Evolutionary conservation across 2,888 invertebrate genomes (phyloP).

Genomic region (Chrysolina haemoptera): DNA sequence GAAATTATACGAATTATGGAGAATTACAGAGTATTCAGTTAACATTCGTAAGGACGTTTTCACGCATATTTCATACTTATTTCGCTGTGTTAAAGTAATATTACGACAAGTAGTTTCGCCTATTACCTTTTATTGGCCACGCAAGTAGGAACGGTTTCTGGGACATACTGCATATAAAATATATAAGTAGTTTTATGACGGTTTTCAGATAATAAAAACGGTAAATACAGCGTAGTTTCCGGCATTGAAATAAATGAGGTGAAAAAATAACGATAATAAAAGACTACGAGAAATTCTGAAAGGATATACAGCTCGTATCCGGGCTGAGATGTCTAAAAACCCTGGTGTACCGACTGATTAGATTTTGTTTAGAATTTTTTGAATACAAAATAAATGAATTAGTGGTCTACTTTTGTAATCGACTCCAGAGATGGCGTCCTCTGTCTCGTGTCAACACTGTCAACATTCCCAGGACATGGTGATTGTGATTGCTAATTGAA

Average conservation of each 20-base stretch:
- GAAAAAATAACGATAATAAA: too few species aligned
- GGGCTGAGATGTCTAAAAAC: too few species aligned
- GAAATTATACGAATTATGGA: constrained; percentile 45
- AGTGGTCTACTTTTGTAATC: too few species aligned
- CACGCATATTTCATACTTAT: constrained; percentile 31
- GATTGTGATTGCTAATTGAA: too few species aligned
- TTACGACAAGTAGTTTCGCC: constrained; percentile 26
- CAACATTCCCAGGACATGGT: too few species aligned
- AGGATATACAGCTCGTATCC: too few species aligned
- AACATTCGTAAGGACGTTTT: constrained; percentile 35
- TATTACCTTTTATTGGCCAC: constrained; percentile 18
- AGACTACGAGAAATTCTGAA: too few species aligned
- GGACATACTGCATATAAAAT: constrained; percentile 14
- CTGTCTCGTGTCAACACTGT: too few species aligned
- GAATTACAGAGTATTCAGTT: constrained; percentile 30
- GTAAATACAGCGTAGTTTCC: constrained; percentile 4
- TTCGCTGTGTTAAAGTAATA: constrained; percentile 24
- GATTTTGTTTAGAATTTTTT: too few species aligned
- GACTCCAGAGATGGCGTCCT: too few species aligned
- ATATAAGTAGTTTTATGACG: neutral
- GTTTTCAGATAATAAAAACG: neutral
- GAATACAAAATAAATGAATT: too few species aligned
- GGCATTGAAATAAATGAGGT: neutral
- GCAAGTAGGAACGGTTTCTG: constrained; percentile 26
- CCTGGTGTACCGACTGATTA: too few species aligned